These are phyloP conservation scores for Synanthedon formicaeformis DNA, from an alignment of 2,888 invertebrate species.

Conservation along the genomic window DNA sequence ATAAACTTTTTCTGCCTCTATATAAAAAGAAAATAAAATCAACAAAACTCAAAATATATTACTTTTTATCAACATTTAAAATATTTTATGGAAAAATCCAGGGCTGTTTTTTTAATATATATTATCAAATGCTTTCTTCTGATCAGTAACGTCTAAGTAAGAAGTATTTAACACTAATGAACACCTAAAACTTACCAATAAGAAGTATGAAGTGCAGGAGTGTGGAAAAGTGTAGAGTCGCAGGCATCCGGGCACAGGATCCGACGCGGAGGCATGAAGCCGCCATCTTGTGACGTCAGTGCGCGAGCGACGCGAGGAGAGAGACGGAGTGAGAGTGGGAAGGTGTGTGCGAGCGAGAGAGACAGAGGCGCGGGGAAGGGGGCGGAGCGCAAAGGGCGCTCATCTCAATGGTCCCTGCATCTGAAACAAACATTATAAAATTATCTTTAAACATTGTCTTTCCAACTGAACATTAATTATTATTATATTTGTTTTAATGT, in stretches of 20 bases:
- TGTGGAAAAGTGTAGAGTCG: neutral
- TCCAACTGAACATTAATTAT: neutral
- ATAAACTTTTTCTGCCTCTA: too few species aligned
- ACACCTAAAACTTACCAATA: neutral
- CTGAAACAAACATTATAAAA: neutral
- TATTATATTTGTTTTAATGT: too few species aligned
- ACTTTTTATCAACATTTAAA: too few species aligned
- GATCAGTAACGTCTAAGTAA: too few species aligned
- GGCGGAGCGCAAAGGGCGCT: neutral
- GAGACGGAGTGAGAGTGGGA: neutral
- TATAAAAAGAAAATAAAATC: too few species aligned
- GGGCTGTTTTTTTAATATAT: too few species aligned
- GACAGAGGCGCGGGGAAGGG: conserved; percentile 1
- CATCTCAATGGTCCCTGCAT: conserved; percentile 1
- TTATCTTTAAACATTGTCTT: neutral
- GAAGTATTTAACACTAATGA: too few species aligned
- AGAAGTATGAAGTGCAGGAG: neutral
- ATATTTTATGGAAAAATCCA: too few species aligned
- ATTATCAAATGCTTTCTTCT: too few species aligned
- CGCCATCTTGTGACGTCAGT: neutral
- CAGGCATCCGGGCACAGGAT: neutral
- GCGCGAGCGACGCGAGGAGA: neutral
- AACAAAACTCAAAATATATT: too few species aligned
- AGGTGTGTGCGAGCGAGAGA: conserved; percentile 1
- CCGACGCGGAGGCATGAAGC: neutral